Evolutionary conservation across 2,797 vertebrate genomes (phyloP).

Genomic region (Natrix natrix): DNA sequence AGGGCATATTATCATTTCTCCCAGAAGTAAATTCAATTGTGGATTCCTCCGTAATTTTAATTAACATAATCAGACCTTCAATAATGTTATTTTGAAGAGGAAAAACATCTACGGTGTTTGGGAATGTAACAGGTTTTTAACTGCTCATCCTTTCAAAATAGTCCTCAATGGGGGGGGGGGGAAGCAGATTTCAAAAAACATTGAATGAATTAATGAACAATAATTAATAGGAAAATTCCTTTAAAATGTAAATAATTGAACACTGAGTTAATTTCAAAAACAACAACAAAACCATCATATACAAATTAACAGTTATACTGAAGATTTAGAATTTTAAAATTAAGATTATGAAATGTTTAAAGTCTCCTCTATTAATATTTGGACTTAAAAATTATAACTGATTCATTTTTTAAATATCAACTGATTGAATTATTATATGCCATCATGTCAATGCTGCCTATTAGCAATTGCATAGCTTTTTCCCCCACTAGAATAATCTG

Average conservation of each 20-base stretch:
- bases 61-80: constrained; percentile 55
- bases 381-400: background rate
- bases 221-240: constrained; percentile 5
- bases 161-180: background rate
- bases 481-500: background rate
- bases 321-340: background rate
- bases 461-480: background rate
- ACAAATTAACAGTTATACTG: background rate
- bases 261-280: constrained; percentile 12
- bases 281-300: background rate
- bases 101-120: constrained; percentile 20
- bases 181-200: rapidly evolving
- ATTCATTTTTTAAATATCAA: background rate
- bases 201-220: background rate
- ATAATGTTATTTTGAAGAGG: constrained; percentile 41
- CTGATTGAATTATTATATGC: background rate
- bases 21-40: constrained; percentile 18
- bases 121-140: constrained; percentile 35
- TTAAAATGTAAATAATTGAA: background rate
- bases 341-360: background rate
- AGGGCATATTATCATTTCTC: constrained; percentile 56
- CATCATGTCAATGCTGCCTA: background rate
- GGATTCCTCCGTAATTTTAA: constrained; percentile 35
- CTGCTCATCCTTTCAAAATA: background rate
- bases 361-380: background rate